These are phyloP conservation scores for Sitta carolinensis DNA, from an alignment of 2,797 vertebrate species.

Conservation along the genomic window DNA sequence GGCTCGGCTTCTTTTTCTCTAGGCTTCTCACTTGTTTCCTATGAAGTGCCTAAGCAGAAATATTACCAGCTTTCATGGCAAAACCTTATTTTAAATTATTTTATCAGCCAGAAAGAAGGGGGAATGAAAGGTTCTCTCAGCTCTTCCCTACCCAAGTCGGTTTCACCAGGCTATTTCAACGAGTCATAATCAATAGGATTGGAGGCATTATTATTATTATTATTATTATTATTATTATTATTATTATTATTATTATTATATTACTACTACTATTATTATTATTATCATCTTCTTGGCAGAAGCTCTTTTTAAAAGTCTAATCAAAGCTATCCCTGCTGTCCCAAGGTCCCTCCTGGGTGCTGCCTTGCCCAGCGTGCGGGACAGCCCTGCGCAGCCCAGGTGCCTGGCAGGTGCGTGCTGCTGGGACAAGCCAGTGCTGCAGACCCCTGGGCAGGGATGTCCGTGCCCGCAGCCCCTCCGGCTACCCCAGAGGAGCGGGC, in stretches of 20 bases:
- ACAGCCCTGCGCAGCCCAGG: background rate
- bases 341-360: fast-evolving
- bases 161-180: background rate
- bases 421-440: background rate
- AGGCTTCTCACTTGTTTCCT: background rate
- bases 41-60: background rate
- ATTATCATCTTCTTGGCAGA: background rate
- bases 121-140: background rate
- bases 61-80: background rate
- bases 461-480: fast-evolving
- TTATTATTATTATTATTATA: too few relatives aligned
- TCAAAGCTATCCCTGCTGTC: background rate
- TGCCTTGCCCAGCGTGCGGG: background rate
- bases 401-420: fast-evolving
- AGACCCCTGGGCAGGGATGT: fast-evolving
- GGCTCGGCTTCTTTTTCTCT: background rate
- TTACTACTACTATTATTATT: too few relatives aligned
- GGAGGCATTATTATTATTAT: too few relatives aligned
- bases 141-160: background rate
- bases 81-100: background rate
- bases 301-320: background rate
- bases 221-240: too few relatives aligned
- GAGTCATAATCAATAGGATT: background rate
- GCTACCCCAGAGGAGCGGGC: background rate
- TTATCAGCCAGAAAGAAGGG: background rate